Percentiles rank a stretch among this genome's conserved stretches.
These are phyloP conservation scores for Cephonodes hylas DNA, from an alignment of 2,888 invertebrate genomes.

Conservation along the genomic window DNA sequence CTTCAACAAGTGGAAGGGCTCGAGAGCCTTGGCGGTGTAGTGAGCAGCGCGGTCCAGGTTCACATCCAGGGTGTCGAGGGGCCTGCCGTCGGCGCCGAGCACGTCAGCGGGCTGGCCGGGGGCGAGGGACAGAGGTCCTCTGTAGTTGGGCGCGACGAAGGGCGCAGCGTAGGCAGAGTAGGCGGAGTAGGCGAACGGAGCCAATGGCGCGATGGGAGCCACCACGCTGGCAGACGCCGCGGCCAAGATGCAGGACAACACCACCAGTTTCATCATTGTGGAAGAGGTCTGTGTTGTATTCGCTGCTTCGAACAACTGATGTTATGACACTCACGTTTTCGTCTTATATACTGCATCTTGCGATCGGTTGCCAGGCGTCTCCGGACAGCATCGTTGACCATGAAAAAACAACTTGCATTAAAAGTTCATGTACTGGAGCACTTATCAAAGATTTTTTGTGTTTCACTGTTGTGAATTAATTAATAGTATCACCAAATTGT, in stretches of 20 bases:
- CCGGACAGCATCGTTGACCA: conserved; percentile 57
- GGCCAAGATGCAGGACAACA: conserved; percentile 83
- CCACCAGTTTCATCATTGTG: conserved; percentile 80
- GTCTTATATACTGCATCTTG: conserved; percentile 54
- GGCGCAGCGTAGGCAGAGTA: conserved; percentile 27
- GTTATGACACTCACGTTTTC: conserved; percentile 31
- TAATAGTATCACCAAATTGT: too few relatives aligned
- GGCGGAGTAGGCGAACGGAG: conserved; percentile 26
- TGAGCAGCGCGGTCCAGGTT: conserved; percentile 68
- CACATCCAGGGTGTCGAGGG: conserved; percentile 68
- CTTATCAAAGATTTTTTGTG: conserved; percentile 18
- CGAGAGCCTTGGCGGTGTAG: conserved; percentile 53
- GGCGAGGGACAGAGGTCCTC: conserved; percentile 33
- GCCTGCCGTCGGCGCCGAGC: conserved; percentile 64
- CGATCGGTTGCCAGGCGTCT: conserved; percentile 43
- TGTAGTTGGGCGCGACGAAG: neutral
- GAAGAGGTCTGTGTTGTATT: conserved; percentile 70
- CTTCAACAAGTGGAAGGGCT: conserved; percentile 48
- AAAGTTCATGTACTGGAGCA: conserved; percentile 8
- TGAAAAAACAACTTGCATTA: conserved; percentile 61
- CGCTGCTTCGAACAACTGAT: conserved; percentile 61
- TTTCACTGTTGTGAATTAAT: conserved; percentile 4
- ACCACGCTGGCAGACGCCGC: conserved; percentile 69
- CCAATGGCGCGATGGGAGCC: conserved; percentile 26
- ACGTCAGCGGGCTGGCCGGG: conserved; percentile 69